phyloP scores from a whole-genome alignment of 2,888 invertebrate species.

The Harmothoe impar region DNA sequence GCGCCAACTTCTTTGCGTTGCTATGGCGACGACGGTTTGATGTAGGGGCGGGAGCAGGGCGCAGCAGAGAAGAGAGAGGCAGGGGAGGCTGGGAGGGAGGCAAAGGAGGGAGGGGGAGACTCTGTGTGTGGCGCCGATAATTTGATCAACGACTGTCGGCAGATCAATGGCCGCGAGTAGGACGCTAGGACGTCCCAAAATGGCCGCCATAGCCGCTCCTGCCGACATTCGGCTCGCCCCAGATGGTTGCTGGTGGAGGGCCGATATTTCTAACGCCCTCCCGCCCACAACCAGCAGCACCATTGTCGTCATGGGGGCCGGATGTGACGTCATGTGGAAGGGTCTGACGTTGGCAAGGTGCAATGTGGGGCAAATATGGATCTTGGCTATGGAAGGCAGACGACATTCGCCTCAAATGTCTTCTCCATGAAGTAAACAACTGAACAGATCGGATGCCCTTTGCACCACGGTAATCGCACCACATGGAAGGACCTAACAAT shows the following conservation, averaged over 20 bases:
- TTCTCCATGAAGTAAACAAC: no score
- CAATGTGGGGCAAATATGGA: constrained; percentile 25
- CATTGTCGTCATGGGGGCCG: background rate
- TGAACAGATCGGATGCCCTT: no score
- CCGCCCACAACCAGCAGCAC: background rate
- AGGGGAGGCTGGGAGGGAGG: background rate
- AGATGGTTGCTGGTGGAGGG: background rate
- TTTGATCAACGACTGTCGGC: constrained; percentile 47
- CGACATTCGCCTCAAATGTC: background rate
- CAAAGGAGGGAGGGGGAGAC: background rate
- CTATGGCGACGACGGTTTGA: constrained; percentile 32
- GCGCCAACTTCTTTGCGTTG: constrained; percentile 52
- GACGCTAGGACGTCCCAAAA: constrained; percentile 1
- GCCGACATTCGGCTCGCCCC: constrained; percentile 6
- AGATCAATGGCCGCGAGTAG: constrained; percentile 22
- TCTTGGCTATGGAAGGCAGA: background rate
- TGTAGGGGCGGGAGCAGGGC: constrained; percentile 40
- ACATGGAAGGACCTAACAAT: no score
- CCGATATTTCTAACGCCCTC: background rate
- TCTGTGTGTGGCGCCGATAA: constrained; percentile 7
- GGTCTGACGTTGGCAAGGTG: background rate
- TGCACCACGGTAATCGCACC: no score
- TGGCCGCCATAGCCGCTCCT: background rate
- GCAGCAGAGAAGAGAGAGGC: background rate
- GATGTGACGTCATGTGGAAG: constrained; percentile 15